Conservation (phyloP, 2,113 vertebrate genomes). For the Hiodon alosoides region DNA sequence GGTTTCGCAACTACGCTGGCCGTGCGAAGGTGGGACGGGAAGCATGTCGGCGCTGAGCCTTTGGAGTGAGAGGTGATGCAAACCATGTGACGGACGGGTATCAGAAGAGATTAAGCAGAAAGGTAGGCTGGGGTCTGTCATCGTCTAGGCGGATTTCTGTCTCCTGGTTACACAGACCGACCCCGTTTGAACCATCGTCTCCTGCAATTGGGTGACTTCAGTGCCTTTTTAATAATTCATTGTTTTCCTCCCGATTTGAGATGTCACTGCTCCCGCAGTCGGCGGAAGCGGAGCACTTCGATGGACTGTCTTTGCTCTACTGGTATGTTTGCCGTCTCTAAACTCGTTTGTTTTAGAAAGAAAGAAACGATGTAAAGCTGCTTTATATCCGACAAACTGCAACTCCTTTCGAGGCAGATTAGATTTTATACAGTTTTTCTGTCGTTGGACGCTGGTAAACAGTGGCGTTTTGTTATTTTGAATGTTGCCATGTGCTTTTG, state of each 20-base stretch:
- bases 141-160: conserved; percentile 52
- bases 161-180: conserved; percentile 47
- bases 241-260: conserved; percentile 34
- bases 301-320: conserved; percentile 75
- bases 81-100: conserved; percentile 56
- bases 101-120: conserved; percentile 72
- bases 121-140: conserved; percentile 58
- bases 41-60: conserved; percentile 27
- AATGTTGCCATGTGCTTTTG: neutral
- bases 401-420: neutral
- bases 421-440: neutral
- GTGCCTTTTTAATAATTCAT: conserved; percentile 33
- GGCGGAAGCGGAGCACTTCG: conserved; percentile 64
- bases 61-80: conserved; percentile 53
- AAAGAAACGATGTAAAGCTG: neutral
- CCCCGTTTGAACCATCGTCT: conserved; percentile 45
- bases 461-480: neutral
- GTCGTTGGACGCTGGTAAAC: neutral
- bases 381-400: neutral
- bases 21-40: conserved; percentile 17
- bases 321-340: conserved; percentile 56
- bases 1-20: conserved; percentile 4
- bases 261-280: conserved; percentile 68
- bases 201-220: conserved; percentile 24
- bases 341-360: neutral